Evolutionary conservation across 1,140 invertebrate species (phyloP).

Genomic region (Coboldia fuscipes): DNA sequence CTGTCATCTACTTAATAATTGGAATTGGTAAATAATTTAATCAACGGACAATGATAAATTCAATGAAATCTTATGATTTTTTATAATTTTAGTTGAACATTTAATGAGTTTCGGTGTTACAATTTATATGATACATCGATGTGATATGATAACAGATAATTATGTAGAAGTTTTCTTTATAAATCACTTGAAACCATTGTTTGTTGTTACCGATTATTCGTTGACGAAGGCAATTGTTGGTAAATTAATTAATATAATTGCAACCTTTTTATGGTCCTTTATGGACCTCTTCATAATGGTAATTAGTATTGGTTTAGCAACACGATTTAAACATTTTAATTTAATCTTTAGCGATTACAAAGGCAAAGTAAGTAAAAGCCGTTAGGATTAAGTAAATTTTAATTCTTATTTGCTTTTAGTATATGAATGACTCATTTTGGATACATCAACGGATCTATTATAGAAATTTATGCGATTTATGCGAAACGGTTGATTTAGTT

Average conservation of each 20-base stretch:
- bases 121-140: slow-evolving; percentile 12
- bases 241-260: slow-evolving; percentile 31
- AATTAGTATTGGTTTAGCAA: slow-evolving; percentile 29
- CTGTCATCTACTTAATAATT: no score
- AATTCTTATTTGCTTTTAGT: slow-evolving; percentile 8
- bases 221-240: slow-evolving; percentile 11
- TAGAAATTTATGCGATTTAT: slow-evolving; percentile 15
- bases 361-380: slow-evolving; percentile 22
- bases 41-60: no score
- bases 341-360: slow-evolving; percentile 23
- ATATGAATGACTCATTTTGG: slow-evolving; percentile 14
- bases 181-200: slow-evolving; percentile 12
- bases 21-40: no score
- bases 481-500: slow-evolving; percentile 13
- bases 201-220: slow-evolving; percentile 13
- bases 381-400: no score
- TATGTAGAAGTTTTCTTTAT: slow-evolving; percentile 14
- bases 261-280: slow-evolving; percentile 45
- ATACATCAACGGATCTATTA: slow-evolving; percentile 15
- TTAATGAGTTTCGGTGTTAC: slow-evolving; percentile 18
- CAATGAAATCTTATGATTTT: not conserved
- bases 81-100: slow-evolving; percentile 16
- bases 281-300: slow-evolving; percentile 42
- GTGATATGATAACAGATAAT: slow-evolving; percentile 8
- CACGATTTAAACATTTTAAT: slow-evolving; percentile 34